Percentiles rank a stretch among this genome's conserved stretches.
phyloP scores from a whole-genome alignment of 2,113 vertebrate species.

The Numenius arquata region DNA sequence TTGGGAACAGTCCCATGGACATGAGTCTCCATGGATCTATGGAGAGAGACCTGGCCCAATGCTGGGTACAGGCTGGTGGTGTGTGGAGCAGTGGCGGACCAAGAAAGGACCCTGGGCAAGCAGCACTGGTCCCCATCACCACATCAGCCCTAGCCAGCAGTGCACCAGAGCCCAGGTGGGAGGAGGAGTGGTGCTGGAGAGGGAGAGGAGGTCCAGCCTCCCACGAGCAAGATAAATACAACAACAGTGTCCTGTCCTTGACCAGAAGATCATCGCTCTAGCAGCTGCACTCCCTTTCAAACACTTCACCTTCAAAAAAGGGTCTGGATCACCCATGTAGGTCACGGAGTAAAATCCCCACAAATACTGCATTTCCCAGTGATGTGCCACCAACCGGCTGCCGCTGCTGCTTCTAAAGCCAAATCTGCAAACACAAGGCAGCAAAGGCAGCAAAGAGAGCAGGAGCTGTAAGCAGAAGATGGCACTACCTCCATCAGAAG shows the following conservation, averaged over 20 bases:
- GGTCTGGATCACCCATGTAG: not conserved
- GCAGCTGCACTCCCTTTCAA: not conserved
- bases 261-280: rapidly evolving
- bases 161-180: rapidly evolving
- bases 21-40: not conserved
- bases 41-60: rapidly evolving
- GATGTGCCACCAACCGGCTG: not conserved
- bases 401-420: not conserved
- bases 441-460: not conserved
- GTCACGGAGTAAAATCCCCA: not conserved
- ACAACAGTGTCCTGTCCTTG: rapidly evolving
- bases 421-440: not conserved
- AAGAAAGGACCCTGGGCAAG: not conserved
- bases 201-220: not conserved
- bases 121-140: not conserved
- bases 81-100: not conserved
- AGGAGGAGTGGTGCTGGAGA: not conserved
- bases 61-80: not conserved
- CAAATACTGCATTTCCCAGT: not conserved
- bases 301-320: not conserved
- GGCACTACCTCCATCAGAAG: not conserved
- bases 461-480: not conserved
- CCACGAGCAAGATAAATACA: rapidly evolving
- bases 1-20: rapidly evolving
- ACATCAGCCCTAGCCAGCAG: not conserved